A percentile compares a stretch with the other conserved stretches of the same genome.
phyloP scores from a whole-genome alignment of 2,113 vertebrate species.

The Tragelaphus scriptus region DNA sequence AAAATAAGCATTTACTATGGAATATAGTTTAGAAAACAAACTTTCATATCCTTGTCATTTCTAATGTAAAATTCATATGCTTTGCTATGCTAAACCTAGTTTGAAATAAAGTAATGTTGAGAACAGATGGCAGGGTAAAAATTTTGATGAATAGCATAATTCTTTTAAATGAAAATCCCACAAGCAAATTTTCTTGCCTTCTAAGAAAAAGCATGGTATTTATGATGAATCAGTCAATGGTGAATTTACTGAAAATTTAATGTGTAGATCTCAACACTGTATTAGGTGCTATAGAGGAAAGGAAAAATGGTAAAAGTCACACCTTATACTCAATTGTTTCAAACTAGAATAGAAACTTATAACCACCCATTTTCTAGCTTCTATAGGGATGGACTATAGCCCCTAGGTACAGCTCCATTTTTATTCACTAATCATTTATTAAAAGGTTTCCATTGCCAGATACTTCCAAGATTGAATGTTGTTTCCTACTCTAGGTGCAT shows the following conservation, averaged over 20 bases:
- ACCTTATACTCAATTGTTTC: neutral
- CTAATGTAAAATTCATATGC: constrained; percentile 27
- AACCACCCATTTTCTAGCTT: neutral
- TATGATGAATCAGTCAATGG: neutral
- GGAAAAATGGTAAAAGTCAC: neutral
- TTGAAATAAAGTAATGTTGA: neutral
- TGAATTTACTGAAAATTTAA: neutral
- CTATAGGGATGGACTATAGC: neutral
- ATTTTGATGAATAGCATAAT: neutral
- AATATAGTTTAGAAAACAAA: neutral
- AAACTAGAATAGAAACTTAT: neutral
- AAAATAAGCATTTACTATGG: neutral
- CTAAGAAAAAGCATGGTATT: neutral
- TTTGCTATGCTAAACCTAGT: neutral
- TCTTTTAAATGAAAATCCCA: neutral
- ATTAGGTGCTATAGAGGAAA: neutral
- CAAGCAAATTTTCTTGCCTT: neutral
- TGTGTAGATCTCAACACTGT: neutral
- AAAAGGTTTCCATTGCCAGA: neutral
- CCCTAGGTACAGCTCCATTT: neutral
- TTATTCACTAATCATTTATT: neutral
- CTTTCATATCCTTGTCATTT: neutral
- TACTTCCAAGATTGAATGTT: neutral
- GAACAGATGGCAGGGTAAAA: constrained; percentile 11
- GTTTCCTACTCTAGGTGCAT: neutral